phyloP scores from a whole-genome alignment of 2,888 invertebrate species.

The Iphiclides podalirius region DNA sequence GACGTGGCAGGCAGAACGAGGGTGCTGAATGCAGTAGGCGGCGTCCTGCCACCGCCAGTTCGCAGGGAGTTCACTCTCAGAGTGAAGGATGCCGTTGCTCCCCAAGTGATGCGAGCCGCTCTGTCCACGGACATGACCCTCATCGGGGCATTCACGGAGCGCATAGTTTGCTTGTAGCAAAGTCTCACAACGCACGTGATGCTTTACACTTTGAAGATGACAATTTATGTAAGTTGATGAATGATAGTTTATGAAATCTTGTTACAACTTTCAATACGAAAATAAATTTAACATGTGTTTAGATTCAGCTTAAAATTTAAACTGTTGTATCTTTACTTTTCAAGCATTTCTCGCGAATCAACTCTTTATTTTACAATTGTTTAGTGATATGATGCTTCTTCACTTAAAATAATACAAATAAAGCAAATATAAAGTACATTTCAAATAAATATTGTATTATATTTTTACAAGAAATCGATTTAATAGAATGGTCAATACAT shows the following conservation, averaged over 20 bases:
- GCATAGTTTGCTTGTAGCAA: constrained; percentile 65
- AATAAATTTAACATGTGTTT: neutral
- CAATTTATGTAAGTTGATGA: constrained; percentile 1
- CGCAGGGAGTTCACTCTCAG: constrained; percentile 65
- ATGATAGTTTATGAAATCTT: neutral
- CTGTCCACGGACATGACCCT: constrained; percentile 63
- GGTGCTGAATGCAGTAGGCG: constrained; percentile 53
- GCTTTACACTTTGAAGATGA: neutral
- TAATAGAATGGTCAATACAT: no score
- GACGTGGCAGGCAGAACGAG: constrained; percentile 56
- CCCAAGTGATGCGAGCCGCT: constrained; percentile 67
- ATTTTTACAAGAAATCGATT: no score
- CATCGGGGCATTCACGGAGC: constrained; percentile 69
- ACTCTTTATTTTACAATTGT: neutral
- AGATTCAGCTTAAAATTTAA: neutral
- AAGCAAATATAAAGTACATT: no score
- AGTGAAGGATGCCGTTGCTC: constrained; percentile 56
- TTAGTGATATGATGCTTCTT: neutral
- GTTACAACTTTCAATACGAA: neutral
- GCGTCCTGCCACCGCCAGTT: constrained; percentile 51
- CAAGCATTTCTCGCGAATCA: neutral
- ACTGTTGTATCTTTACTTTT: neutral
- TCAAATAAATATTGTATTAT: no score
- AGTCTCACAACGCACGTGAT: neutral
- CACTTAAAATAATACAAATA: neutral